Conservation (phyloP, 2,797 vertebrate species). For the Manis javanica region DNA sequence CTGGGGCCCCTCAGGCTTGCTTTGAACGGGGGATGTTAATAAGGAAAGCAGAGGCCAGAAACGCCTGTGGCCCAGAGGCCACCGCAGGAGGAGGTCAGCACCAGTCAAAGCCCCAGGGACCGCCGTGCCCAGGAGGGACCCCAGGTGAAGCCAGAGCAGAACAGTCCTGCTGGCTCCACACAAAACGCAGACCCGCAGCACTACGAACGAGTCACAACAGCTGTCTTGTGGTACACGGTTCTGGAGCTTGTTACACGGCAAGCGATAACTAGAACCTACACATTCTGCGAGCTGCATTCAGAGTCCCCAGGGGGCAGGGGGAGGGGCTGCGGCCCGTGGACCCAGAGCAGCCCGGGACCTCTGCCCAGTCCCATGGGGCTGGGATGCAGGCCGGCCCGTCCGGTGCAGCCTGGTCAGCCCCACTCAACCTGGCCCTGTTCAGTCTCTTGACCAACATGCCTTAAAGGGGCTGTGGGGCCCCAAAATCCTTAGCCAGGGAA, state of each 20-base stretch:
- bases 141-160: not conserved
- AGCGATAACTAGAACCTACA: not conserved
- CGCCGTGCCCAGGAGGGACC: not conserved
- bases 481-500: not conserved
- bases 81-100: not conserved
- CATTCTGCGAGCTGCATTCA: fast-evolving
- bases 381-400: too few species aligned
- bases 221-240: too few species aligned
- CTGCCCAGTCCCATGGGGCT: too few species aligned
- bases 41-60: not conserved
- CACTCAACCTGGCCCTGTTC: not conserved
- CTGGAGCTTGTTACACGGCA: not conserved
- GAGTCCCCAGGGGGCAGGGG: too few species aligned
- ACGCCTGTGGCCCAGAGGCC: not conserved
- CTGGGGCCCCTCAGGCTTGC: not conserved
- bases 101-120: not conserved
- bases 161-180: not conserved
- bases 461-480: not conserved
- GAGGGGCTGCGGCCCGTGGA: too few species aligned
- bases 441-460: not conserved
- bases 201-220: fast-evolving
- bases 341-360: too few species aligned
- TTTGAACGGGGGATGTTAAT: not conserved
- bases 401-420: too few species aligned
- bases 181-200: not conserved